These are phyloP conservation scores for Oceanodroma tethys DNA, from an alignment of 2,113 vertebrate genomes.

Conservation along the genomic window DNA sequence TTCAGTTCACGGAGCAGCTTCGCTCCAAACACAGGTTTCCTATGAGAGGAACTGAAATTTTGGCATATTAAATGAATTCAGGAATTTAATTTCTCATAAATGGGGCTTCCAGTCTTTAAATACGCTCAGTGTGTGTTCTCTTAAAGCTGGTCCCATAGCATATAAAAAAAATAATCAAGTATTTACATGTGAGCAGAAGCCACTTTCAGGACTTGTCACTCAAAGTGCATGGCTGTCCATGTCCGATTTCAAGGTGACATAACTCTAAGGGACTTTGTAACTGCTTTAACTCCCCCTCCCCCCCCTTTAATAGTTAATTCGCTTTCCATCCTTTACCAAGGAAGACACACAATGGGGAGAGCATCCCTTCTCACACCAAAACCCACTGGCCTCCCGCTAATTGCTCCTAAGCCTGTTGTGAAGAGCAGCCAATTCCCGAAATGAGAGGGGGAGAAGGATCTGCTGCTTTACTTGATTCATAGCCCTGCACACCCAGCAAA, in stretches of 20 bases:
- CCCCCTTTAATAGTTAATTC: background rate
- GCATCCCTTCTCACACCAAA: background rate
- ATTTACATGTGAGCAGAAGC: background rate
- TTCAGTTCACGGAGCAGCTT: background rate
- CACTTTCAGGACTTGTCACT: background rate
- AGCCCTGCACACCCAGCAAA: background rate
- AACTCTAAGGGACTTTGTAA: background rate
- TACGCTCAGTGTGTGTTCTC: background rate
- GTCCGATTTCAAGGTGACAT: background rate
- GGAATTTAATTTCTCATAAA: slow-evolving; percentile 23
- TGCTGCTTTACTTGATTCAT: background rate
- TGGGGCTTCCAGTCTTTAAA: background rate
- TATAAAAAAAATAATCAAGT: background rate
- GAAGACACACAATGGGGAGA: background rate
- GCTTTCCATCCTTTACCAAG: background rate
- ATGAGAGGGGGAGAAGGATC: background rate
- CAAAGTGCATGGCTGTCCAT: rapidly evolving
- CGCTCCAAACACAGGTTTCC: background rate
- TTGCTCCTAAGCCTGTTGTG: background rate
- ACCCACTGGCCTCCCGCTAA: background rate
- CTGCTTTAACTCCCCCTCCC: rapidly evolving
- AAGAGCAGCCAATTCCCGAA: background rate
- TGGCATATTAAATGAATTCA: background rate
- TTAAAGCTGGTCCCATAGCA: background rate
- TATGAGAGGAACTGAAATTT: background rate